Percentiles rank a stretch among this genome's conserved stretches.
Evolutionary conservation across 2,113 vertebrate genomes (phyloP).

Genomic region (Scopus umbretta): DNA sequence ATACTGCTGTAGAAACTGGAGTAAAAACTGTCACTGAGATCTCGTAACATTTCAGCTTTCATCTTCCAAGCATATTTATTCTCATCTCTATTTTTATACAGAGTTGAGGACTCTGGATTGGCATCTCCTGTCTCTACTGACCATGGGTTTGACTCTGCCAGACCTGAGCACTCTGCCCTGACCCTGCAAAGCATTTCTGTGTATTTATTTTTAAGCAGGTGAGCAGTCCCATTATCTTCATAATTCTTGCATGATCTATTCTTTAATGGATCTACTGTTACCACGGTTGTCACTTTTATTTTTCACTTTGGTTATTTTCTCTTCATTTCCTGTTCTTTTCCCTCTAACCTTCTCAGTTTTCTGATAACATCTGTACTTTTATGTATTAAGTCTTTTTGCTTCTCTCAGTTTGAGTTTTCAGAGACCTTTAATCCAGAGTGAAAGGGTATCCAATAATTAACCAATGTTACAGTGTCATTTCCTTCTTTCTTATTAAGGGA

Average conservation of each 20-base stretch:
- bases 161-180: background rate
- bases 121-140: background rate
- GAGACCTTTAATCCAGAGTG: background rate
- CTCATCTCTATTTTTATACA: background rate
- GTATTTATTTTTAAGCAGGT: background rate
- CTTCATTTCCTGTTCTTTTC: background rate
- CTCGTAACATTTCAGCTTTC: background rate
- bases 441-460: background rate
- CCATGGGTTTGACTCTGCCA: background rate
- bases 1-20: background rate
- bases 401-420: background rate
- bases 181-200: background rate
- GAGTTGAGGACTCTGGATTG: background rate
- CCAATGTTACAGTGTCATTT: background rate
- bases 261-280: background rate
- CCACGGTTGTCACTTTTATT: background rate
- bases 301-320: background rate
- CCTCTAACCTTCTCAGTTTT: background rate
- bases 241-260: background rate
- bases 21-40: background rate
- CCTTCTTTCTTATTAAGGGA: constrained; percentile 8
- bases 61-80: background rate
- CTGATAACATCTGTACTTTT: background rate
- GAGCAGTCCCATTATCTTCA: background rate
- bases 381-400: background rate